Base-by-base conservation (phyloP, 2,797 vertebrate genomes). In the Lutjanus argentimaculatus region DNA sequence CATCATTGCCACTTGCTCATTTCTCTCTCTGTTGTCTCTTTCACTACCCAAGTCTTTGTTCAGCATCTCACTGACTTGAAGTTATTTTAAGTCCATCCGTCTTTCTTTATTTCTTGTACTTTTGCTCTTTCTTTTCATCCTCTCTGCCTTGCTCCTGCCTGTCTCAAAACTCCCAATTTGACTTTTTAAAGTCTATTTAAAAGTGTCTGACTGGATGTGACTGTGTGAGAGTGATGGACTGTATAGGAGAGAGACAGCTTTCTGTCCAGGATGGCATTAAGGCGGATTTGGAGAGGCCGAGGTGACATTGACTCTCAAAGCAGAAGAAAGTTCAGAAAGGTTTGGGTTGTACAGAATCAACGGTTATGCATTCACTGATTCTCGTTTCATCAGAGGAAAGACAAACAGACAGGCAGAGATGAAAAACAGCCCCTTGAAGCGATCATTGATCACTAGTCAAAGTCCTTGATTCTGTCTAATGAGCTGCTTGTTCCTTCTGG, bases 391-490 rank as follows among this genome's bases (percentile, higher is more conserved):
- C 40, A 45, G 67, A 68, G 14, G 17, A 63, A 68, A 80, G 73
- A 75, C 61, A 66, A 64, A 77, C 65, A 58, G 58, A 77, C 17
- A 5, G 69, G 83, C 36, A 75, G 14, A 78, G 64, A 84, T 72
- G 67, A 80, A 85, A 90, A 87, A 82, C 49, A 45, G 69, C 80
- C 67, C 59, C 77, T 80, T 82, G 73, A 79, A 87, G 87, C 61
- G 42, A 64, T 83, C 88, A 90, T 85, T 90, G 90, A 93, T 91
- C 84, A 85, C 67, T 36, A 63, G 74, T 91, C 90, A 85, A 77
- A 86, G 62, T 78, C 65, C 79, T 88, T 90, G 85, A 92, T 91
- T 90, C 79, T 66, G 48, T 77, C 69, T 92, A 90, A 91, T 89
- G 89, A 88, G 88, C 87, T 85, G 78, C 83, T 88, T 85, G 83